Conservation (phyloP, 2,888 invertebrate species). For the Synergus japonicus region DNA sequence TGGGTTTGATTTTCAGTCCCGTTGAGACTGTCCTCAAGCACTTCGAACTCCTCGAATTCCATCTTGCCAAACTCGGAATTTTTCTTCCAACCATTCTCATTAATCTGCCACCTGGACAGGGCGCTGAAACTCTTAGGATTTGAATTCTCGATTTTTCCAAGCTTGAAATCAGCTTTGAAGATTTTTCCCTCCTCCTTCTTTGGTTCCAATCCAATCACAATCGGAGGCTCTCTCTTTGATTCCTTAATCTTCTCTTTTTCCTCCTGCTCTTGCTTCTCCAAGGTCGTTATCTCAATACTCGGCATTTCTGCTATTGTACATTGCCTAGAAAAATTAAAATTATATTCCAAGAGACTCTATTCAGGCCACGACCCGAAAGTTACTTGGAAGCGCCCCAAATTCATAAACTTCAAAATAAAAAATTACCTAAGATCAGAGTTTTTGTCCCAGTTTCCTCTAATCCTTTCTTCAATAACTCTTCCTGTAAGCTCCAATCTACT, state of each 20-base stretch:
- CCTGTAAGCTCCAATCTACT: constrained; percentile 89
- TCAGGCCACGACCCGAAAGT: background rate
- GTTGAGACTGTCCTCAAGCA: constrained; percentile 83
- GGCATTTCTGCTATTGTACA: constrained; percentile 72
- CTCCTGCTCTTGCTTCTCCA: constrained; percentile 80
- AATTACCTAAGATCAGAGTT: constrained; percentile 30
- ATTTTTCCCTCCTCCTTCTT: constrained; percentile 73
- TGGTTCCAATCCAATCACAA: constrained; percentile 78
- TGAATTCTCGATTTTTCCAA: constrained; percentile 68
- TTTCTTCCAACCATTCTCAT: constrained; percentile 81
- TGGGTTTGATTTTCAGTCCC: constrained; percentile 60
- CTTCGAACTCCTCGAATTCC: constrained; percentile 91
- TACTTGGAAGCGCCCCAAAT: background rate
- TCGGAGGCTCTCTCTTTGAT: constrained; percentile 74
- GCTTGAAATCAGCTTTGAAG: constrained; percentile 71
- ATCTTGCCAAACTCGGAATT: constrained; percentile 85
- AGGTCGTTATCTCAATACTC: constrained; percentile 72
- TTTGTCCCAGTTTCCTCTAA: constrained; percentile 50
- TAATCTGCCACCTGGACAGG: constrained; percentile 74
- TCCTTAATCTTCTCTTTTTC: constrained; percentile 75
- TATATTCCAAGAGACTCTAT: background rate
- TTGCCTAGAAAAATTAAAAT: constrained; percentile 55
- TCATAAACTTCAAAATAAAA: constrained; percentile 32
- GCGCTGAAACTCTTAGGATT: constrained; percentile 65
- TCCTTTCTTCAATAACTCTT: constrained; percentile 78